These are phyloP conservation scores for Anthoptus insignis DNA, from an alignment of 2,888 invertebrate genomes.

Conservation along the genomic window DNA sequence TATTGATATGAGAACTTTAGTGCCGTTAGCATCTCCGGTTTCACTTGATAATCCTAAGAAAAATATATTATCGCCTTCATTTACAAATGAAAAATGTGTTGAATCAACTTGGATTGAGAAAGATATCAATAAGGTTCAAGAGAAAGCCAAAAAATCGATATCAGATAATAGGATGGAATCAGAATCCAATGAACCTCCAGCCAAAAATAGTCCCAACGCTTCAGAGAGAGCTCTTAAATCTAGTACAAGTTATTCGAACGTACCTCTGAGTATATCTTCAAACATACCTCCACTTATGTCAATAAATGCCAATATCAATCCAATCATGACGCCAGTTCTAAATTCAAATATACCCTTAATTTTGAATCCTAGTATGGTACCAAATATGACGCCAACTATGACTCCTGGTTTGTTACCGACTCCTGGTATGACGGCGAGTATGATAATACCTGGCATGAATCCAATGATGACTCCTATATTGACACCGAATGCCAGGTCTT, in stretches of 20 bases:
- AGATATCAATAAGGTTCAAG: background rate
- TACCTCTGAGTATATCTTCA: conserved; percentile 18
- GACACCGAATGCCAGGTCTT: conserved; percentile 60
- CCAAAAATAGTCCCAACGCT: conserved; percentile 54
- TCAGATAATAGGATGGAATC: conserved; percentile 68
- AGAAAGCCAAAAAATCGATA: conserved; percentile 46
- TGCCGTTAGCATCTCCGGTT: conserved; percentile 33
- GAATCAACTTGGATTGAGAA: background rate
- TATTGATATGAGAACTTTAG: conserved; percentile 72
- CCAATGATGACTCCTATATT: conserved; percentile 45
- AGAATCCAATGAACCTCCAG: conserved; percentile 54
- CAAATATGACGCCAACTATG: conserved; percentile 46
- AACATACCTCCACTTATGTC: conserved; percentile 46
- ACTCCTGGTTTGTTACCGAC: conserved; percentile 50
- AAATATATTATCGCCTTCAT: conserved; percentile 13
- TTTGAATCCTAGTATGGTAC: conserved; percentile 46
- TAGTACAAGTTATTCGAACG: conserved; percentile 36
- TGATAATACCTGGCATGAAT: conserved; percentile 28
- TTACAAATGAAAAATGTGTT: background rate
- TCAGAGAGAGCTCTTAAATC: conserved; percentile 54
- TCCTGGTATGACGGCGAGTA: conserved; percentile 5
- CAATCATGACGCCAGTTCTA: conserved; percentile 37
- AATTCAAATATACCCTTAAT: conserved; percentile 33
- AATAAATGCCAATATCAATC: conserved; percentile 50
- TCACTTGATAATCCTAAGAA: background rate